A percentile compares a stretch with the other conserved stretches of the same genome.
Conservation (phyloP, 1,140 invertebrate species). For the Harpegnathos saltator region DNA sequence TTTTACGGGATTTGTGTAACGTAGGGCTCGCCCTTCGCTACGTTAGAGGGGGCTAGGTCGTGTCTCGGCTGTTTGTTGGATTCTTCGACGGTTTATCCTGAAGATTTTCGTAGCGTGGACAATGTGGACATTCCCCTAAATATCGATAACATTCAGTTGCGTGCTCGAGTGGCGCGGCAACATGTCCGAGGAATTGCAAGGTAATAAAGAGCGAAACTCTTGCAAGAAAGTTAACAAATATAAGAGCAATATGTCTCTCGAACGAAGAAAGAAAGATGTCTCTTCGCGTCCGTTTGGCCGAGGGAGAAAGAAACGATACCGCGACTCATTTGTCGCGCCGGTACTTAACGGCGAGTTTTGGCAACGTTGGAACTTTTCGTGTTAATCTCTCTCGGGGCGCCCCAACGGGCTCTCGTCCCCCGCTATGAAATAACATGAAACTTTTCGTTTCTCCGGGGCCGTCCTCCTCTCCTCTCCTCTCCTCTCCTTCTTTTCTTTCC, state of each 20-base stretch:
- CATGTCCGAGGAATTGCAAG: background rate
- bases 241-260: conserved; percentile 13
- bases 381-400: conserved; percentile 78
- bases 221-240: conserved; percentile 24
- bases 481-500: conserved; percentile 27
- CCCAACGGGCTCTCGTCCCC: conserved; percentile 69
- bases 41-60: too few relatives aligned
- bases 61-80: too few relatives aligned
- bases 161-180: background rate
- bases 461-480: background rate
- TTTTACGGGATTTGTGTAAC: too few relatives aligned
- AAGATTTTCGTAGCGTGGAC: background rate
- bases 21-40: too few relatives aligned
- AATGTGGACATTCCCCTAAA: too few relatives aligned
- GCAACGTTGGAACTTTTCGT: conserved; percentile 79
- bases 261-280: conserved; percentile 44
- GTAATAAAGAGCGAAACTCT: conserved; percentile 3
- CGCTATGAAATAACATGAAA: conserved; percentile 74
- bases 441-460: conserved; percentile 69
- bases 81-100: conserved; percentile 20
- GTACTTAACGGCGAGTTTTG: conserved; percentile 75
- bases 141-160: too few relatives aligned
- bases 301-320: conserved; percentile 61
- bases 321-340: conserved; percentile 70
- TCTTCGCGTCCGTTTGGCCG: conserved; percentile 36